phyloP scores from a whole-genome alignment of 2,888 invertebrate genomes.

The Dorcus hopei region DNA sequence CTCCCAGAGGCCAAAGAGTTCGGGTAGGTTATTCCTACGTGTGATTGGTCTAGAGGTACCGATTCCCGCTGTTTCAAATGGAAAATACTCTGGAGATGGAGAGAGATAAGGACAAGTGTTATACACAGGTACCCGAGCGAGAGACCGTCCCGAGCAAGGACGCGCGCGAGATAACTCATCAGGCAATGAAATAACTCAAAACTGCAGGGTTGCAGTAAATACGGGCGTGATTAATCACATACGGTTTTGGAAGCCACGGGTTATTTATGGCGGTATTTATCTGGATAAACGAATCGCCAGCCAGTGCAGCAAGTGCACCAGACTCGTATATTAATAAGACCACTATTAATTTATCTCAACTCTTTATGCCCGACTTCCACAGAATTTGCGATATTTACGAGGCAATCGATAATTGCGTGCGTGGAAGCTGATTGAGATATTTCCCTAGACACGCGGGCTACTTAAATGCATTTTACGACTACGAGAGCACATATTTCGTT shows the following conservation, averaged over 20 bases:
- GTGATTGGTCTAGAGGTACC: conserved; percentile 20
- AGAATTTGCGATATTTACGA: conserved; percentile 41
- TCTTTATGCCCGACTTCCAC: conserved; percentile 38
- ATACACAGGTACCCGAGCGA: conserved; percentile 7
- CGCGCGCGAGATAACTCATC: conserved; percentile 37
- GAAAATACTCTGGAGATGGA: conserved; percentile 11
- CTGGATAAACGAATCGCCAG: conserved; percentile 38
- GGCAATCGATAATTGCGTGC: conserved; percentile 46
- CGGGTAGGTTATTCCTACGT: background rate
- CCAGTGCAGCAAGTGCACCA: conserved; percentile 30
- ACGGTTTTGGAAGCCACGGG: conserved; percentile 42
- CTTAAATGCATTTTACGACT: conserved; percentile 31
- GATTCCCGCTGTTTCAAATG: conserved; percentile 25
- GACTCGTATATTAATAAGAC: conserved; percentile 40
- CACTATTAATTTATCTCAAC: conserved; percentile 39
- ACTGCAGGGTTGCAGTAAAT: conserved; percentile 37
- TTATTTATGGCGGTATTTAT: conserved; percentile 44
- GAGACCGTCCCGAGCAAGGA: conserved; percentile 1
- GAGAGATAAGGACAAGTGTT: conserved; percentile 23
- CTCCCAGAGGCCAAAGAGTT: background rate
- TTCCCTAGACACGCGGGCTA: conserved; percentile 34
- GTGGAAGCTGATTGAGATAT: conserved; percentile 46
- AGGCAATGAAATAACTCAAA: conserved; percentile 42
- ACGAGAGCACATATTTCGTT: conserved; percentile 41
- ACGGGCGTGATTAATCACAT: conserved; percentile 43